Evolutionary conservation across 2,113 vertebrate species (phyloP), one percentile per base, ranked within the genome.

Genomic region (Oostethus manadensis): DNA sequence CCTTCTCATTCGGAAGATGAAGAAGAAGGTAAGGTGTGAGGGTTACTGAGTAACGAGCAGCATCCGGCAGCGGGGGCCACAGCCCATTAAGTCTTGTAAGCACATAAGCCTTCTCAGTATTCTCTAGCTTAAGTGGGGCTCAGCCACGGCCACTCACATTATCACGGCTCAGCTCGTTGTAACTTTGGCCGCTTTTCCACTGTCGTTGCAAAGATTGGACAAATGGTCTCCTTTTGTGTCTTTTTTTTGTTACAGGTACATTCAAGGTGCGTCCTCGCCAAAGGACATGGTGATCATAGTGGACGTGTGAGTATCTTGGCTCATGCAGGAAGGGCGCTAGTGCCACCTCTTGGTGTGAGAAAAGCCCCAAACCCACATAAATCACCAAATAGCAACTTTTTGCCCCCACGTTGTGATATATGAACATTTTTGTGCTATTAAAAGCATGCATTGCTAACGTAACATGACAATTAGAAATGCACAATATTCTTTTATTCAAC

Each of bases 281-380:
- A 99, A 99, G 87, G 97, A 99, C 90, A 98, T 99, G 97, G 92
- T 99, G 86, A 99, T 99, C 89, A 95, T 98, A 0, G 95, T 99
- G 79, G 97, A 99, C 0, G 96, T 99, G 95, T 99, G 85, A 99
- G 97, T 96, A 66, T 79, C 57, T 58, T n/a, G n/a, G n/a, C 2
- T 8, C 15, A 9, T 6, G 8, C 53, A 14, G 11, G 38, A 78
- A 83, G 79, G 71, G 48, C 82, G 64, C 83, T 77, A 88, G 84
- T 90, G 89, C 89, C 89, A 85, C 84, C 88, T 88, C 82, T 87
- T 84, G 88, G 83, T 70, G 45, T 73, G 35, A 63, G 29, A 23
- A 56, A 61, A 69, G 29, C 29, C 35, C 62, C 53, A 38, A n/a
- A n/a, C 29, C 29, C 1, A 4, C 16, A 3, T n/a, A 17, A 33